Base-by-base conservation (phyloP, 2,113 vertebrate genomes). In the Crypturellus undulatus region DNA sequence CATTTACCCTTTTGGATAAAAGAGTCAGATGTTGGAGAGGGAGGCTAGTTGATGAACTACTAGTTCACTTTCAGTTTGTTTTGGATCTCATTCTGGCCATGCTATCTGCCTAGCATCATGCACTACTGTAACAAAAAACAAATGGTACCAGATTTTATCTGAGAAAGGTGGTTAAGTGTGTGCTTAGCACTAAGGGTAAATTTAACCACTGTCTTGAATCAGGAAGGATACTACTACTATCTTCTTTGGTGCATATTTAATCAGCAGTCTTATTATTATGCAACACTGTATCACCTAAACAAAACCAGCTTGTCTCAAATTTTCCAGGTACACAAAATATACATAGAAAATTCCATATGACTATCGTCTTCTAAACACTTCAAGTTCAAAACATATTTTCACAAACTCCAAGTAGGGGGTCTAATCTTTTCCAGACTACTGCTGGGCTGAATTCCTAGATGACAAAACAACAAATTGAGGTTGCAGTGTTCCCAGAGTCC, bases 391-490 rank as follows among this genome's bases (percentile, higher is more conserved):
- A 92, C 8, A 3, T 42, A 80, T 83, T 90, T 70, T 69, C 22
- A 88, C 68, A 84, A 73, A 80, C n/a, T 85, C 79, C 62, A 96
- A 85, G 40, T n/a, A 88, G 52, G 36, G 25, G 51, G 26, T 90
- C 63, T 56, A 86, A 6, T 14, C 32, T 25, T 34, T 87, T 63
- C 51, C 85, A 42, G 59, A 80, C 90, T 51, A 34, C 7, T 80
- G n/a, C 51, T 86, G 51, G 42, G 72, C 40, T 86, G 60, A 88
- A 95, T 83, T 95, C 76, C 85, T 42, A 68, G 64, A 54, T 75
- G 69, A 92, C 56, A 84, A 70, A 95, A 93, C 64, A 96, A 85
- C 19, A 10, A 38, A 63, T 26, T 4, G 36, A 77, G n/a, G 73
- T 88, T 83, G 72, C 64, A 70, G 60, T 51, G 24, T 40, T 36